Evolutionary conservation across 2,113 vertebrate genomes (phyloP), one percentile per base, ranked within the genome.

Genomic region (Rhinoderma darwinii): DNA sequence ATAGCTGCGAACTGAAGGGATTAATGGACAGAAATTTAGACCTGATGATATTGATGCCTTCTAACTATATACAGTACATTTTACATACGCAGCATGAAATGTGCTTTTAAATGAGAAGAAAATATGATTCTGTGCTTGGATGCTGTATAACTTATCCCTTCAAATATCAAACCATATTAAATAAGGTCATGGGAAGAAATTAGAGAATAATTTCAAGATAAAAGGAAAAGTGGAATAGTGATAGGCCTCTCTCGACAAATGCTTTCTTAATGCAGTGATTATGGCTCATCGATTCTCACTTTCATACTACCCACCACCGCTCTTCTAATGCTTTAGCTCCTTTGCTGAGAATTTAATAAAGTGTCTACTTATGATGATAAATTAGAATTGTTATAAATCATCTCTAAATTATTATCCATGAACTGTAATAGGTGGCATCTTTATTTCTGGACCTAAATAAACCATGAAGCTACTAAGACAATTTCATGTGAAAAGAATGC

Each of bases 101-200:
- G 74, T 18, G 43, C 47, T 76, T 76, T 43, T 50, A 50, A 15
- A 50, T 76, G n/a, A 59, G 54, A 7, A 43, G 22, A 43, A 59
- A 39, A 80, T 27, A 61, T n/a, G 37, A 54, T 32, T 80, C 77
- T 41, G 20, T 80, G 77, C 54, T 59, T 59, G 18, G 54, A 59
- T 61, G 22, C 25, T 61, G 35, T 59, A 22, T 81, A 39, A 81
- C 43, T 81, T 81, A 81, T 81, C 25, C 25, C 56, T 59, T 59
- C n/a, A 81, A 59, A 81, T 81, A 41, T 81, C n/a, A 83, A 70
- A 66, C 32, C 44, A 35, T 68, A 68, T 68, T 70, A 83, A 70
- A 68, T 47, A 83, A 83, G 81, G 81, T 83, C 61, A 66, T 70
- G 5, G 81, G 47, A 70, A 83, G 68, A 66, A 82, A 82, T 82